Percentiles rank a stretch among this genome's conserved stretches.
These are phyloP conservation scores for Gallinago nigripennis DNA, from an alignment of 2,797 vertebrate species.

Conservation along the genomic window DNA sequence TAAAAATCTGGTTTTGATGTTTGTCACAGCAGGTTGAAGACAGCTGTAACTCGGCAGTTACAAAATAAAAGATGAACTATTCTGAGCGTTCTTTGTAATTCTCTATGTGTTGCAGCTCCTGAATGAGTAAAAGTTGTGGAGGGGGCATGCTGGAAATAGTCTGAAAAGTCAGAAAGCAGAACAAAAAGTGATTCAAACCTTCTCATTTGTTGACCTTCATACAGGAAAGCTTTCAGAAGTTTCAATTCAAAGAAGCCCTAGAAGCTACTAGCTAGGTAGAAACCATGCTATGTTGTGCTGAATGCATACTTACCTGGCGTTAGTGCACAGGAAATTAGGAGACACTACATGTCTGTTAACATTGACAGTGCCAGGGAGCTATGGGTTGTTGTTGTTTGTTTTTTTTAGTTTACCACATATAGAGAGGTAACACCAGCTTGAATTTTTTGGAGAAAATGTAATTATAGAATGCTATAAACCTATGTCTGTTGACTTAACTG, in stretches of 20 bases:
- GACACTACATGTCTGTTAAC: not conserved
- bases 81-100: not conserved
- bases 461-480: not conserved
- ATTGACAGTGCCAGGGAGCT: not conserved
- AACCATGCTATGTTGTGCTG: not conserved
- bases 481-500: not conserved
- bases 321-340: not conserved
- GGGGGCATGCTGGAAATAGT: not conserved
- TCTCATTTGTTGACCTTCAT: not conserved
- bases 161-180: not conserved
- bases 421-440: not conserved
- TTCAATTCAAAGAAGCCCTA: not conserved
- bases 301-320: not conserved
- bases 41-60: not conserved
- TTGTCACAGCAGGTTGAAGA: not conserved
- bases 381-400: not conserved
- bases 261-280: not conserved
- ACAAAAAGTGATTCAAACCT: not conserved
- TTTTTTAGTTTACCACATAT: fast-evolving
- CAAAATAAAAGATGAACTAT: not conserved
- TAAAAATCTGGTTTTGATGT: not conserved
- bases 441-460: not conserved
- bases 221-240: not conserved
- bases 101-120: not conserved
- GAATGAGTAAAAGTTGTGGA: not conserved